Evolutionary conservation across 2,888 invertebrate species (phyloP), one percentile per base, ranked within the genome.

Genomic region (Sericinus montela): DNA sequence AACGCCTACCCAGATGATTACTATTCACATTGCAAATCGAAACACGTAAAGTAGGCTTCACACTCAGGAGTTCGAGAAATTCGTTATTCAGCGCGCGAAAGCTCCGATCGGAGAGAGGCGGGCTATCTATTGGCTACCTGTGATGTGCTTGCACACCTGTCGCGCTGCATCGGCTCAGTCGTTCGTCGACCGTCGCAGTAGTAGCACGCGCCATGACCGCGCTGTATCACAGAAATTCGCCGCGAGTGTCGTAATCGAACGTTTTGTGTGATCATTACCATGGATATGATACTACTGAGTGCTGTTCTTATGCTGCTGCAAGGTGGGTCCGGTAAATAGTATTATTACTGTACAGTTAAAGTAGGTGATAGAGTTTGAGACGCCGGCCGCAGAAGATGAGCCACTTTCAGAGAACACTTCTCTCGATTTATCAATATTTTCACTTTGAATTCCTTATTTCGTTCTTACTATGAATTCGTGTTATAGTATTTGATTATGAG

Each of bases 21-120:
- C 34, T 34, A 5, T 5, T 25, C 34, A 23, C 34, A 47, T 62
- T 58, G 54, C 50, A 51, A 60, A 55, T 55, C 57, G 28, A 55
- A 56, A 49, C 59, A 60, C 60, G 60, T 59, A 56, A 57, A 56
- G 54, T 52, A 54, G 48, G 47, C 51, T 51, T 53, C 54, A 59
- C 61, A 64, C 65, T 67, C 70, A 63, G 72, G 69, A 67, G 67
- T 56, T 58, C 63, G 67, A 68, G 70, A 72, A 72, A 77, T 79
- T 72, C 57, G 62, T 72, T 76, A 80, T 78, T 81, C 75, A 69
- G 76, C 70, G 59, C 79, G 80, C 77, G 78, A 78, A 79, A 77
- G 74, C 77, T 73, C 63, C 47, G 51, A 53, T 45, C 51, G 44
- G 56, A 46, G 51, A 38, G 55, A 40, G 58, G 54, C 25, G 45